Evolutionary conservation across 2,797 vertebrate genomes (phyloP), one percentile per base, ranked within the genome.

Genomic region (Hemitrygon akajei): DNA sequence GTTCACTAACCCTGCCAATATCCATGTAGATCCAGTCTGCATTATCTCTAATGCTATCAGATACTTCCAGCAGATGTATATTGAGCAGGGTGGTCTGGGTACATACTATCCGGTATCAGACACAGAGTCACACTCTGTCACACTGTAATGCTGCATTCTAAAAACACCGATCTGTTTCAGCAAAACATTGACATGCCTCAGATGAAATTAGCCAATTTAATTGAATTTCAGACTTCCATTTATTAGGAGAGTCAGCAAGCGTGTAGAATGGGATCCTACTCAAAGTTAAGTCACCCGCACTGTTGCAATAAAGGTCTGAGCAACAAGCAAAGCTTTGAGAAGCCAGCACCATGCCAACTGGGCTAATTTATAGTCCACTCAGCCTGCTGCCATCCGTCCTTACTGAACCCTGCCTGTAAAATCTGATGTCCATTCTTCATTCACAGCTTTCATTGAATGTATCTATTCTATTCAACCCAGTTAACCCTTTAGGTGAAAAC

Each of bases 161-260:
- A 60, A 12, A 18, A 14, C 60, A 47, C 40, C 56, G 60, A 63
- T 63, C 58, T 87, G 84, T 58, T 87, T 14, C 84, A 87, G 12
- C 30, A 60, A n/a, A 11, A 87, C 58, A 87, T 63, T 63, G 84
- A 87, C 58, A 27, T 18, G 14, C 58, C 60, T 63, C 12, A 87
- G 60, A 87, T 27, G 16, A 87, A 87, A n/a, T 87, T n/a, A 63
- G 30, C 84, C 30, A 60, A 27, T 63, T 87, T 87, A 87, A 87
- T 63, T 87, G 56, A 87, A 87, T n/a, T 58, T 63, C 82, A 6
- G 30, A 25, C 14, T 63, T 87, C 84, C 58, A 87, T 87, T 87
- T 63, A 63, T 87, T n/a, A 16, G 56, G 58, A 87, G 60, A 63
- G 58, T 87, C 84, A 34, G 27, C 58, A 87, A 87, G 56, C 58